These are phyloP conservation scores for Drosophila seclusa DNA, from an alignment of 2,888 invertebrate genomes.

Conservation along the genomic window DNA sequence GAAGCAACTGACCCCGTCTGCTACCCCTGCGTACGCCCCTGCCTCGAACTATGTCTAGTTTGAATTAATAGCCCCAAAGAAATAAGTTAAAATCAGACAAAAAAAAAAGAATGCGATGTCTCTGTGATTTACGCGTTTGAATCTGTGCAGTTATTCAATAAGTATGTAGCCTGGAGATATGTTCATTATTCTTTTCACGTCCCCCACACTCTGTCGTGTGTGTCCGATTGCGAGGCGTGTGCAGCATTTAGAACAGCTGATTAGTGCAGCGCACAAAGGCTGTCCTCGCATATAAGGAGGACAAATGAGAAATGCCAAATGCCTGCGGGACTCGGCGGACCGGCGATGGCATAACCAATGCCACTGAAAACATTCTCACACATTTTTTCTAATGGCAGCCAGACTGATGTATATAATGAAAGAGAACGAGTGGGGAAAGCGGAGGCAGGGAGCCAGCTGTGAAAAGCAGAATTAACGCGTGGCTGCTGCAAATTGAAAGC, in stretches of 20 bases:
- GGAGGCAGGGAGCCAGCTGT: slow-evolving; percentile 7
- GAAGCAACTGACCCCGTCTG: neutral
- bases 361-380: slow-evolving; percentile 14
- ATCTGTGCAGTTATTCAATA: slow-evolving; percentile 61
- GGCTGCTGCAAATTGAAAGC: slow-evolving; percentile 69
- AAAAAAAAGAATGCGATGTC: slow-evolving; percentile 7
- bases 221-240: slow-evolving; percentile 46
- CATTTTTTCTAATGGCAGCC: slow-evolving; percentile 7
- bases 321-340: slow-evolving; percentile 41
- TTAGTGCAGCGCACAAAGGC: slow-evolving; percentile 54
- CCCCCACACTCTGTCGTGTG: slow-evolving; percentile 3
- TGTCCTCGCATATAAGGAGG: slow-evolving; percentile 21
- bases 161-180: slow-evolving; percentile 39
- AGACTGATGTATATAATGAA: slow-evolving; percentile 5
- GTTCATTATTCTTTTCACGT: neutral
- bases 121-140: slow-evolving; percentile 19
- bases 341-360: slow-evolving; percentile 28
- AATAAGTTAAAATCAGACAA: neutral
- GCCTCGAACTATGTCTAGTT: neutral
- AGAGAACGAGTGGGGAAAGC: neutral
- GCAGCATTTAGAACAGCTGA: slow-evolving; percentile 70
- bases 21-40: neutral
- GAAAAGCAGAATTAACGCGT: slow-evolving; percentile 53
- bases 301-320: slow-evolving; percentile 39
- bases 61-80: slow-evolving; percentile 2